Percentiles rank a stretch among this genome's conserved stretches.
Conservation (phyloP, 2,888 invertebrate genomes). For the Deilephila porcellus region DNA sequence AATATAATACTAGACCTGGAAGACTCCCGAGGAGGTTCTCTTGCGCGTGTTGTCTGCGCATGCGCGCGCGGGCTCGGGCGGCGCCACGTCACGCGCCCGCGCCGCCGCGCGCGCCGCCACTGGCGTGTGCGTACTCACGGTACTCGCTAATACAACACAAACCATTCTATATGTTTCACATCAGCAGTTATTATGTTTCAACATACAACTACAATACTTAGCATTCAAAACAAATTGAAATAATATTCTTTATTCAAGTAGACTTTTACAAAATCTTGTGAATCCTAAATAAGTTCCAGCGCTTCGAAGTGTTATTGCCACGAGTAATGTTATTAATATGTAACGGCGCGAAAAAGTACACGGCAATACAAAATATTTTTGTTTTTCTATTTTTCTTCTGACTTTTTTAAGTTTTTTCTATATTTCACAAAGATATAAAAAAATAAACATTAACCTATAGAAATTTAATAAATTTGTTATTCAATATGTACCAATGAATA, state of each 20-base stretch:
- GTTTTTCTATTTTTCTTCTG: no score
- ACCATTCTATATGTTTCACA: neutral
- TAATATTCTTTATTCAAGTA: no score
- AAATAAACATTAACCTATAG: neutral
- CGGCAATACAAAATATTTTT: no score
- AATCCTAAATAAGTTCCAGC: no score
- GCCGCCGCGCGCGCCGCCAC: neutral
- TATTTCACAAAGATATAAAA: neutral
- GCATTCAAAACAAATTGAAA: no score
- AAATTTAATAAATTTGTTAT: no score
- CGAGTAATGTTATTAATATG: no score
- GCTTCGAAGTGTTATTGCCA: no score
- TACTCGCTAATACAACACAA: conserved; percentile 6
- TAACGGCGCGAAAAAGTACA: no score
- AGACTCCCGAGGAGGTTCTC: conserved; percentile 19
- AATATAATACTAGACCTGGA: neutral
- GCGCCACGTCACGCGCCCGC: conserved; percentile 1
- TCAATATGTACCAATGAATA: no score
- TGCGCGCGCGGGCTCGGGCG: neutral
- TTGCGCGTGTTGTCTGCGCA: neutral
- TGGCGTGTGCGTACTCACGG: conserved; percentile 18
- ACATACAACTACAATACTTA: no score
- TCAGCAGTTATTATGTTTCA: neutral
- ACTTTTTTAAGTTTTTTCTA: neutral
- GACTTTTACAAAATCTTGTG: no score